These are phyloP conservation scores for Yponomeuta evonymella DNA, from an alignment of 2,888 invertebrate species.

Conservation along the genomic window DNA sequence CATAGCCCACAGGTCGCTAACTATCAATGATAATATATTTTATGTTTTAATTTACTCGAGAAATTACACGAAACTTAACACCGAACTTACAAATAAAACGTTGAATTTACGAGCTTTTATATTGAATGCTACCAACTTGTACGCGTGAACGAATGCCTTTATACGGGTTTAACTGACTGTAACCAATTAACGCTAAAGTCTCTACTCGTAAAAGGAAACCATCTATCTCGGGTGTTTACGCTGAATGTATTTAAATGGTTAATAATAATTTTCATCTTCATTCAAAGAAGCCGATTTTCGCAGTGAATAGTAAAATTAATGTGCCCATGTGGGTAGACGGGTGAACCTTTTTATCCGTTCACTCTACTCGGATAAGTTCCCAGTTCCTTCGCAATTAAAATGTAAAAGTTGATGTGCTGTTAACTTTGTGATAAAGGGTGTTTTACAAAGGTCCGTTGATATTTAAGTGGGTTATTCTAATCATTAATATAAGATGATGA, in stretches of 20 bases:
- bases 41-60: neutral
- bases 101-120: neutral
- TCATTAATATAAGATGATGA: too few species aligned
- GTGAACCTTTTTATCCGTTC: too few species aligned
- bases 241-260: neutral
- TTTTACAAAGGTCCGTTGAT: too few species aligned
- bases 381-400: too few species aligned
- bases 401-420: too few species aligned
- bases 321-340: too few species aligned
- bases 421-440: too few species aligned
- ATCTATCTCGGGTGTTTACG: neutral
- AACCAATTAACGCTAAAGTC: constrained; percentile 1
- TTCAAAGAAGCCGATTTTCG: neutral
- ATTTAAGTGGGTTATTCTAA: too few species aligned
- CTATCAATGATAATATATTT: neutral
- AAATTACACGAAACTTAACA: neutral
- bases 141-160: neutral
- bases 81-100: neutral
- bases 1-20: too few species aligned
- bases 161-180: neutral
- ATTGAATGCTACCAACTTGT: neutral
- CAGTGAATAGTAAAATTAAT: too few species aligned
- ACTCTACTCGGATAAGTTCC: too few species aligned
- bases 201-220: neutral
- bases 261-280: neutral